Base-by-base conservation (phyloP, 2,888 invertebrate species). In the Cecidostiba fungosa region DNA sequence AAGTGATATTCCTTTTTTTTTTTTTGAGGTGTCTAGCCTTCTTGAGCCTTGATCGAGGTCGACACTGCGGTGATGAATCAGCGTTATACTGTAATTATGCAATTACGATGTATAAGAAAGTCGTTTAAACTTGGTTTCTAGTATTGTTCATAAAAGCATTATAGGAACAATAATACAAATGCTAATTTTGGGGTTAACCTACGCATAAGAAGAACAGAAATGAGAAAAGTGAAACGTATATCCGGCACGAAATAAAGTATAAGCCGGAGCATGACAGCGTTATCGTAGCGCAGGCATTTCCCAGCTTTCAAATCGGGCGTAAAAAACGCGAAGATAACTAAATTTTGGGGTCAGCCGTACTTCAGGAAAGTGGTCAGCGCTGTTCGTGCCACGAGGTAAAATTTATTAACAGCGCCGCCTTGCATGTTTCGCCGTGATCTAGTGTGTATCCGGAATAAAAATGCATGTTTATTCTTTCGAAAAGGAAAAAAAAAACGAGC, bases 311-410 rank as follows among this genome's bases (percentile, higher is more conserved):
- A 77, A 39, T 36, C 23, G 43, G 23, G 29, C 43, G 43, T 43
- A 43, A 59, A n/a, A n/a, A 8, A 19, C 23, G 23, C 6, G n/a
- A 77, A 77, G 66, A 77, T 66, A 66, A 23, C n/a, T 5, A 59
- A 66, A 66, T 77, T 77, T 77, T 16, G 66, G 29, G 77, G 77
- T 66, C 77, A 77, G 43, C 43, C 23, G 23, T 14, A 39, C 62
- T 77, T 66, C 66, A 43, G 62, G 77, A 43, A 77, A 77, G 77
- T 77, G 43, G 16, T 77, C 77, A 29, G 36, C 10, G 14, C 39
- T 77, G 23, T 26, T 62, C n/a, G 54, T 32, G 29, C 54, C 43
- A 39, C 1, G 43, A 43, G 23, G 19, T 16, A 2, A 66, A 77
- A 77, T 77, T 77, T 66, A 66, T 77, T 77, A 62, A 43, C 77